A percentile compares a stretch with the other conserved stretches of the same genome.
These are phyloP conservation scores for Melanotaenia duboulayi DNA, from an alignment of 2,113 vertebrate genomes.

Conservation along the genomic window DNA sequence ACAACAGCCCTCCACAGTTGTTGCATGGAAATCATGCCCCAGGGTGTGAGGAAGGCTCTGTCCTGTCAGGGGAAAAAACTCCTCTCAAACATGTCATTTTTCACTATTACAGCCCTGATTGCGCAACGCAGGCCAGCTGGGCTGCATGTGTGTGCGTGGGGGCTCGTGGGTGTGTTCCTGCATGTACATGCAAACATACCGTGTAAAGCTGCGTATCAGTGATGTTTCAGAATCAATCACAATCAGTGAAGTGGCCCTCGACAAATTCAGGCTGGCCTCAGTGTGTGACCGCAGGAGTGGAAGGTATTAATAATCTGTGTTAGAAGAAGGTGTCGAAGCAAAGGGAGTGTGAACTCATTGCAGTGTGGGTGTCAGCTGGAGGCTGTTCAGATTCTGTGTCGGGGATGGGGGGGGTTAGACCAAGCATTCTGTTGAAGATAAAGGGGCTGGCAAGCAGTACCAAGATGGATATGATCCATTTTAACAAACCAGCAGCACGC, in stretches of 20 bases:
- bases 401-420: not conserved
- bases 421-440: not conserved
- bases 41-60: slow-evolving; percentile 57
- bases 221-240: slow-evolving; percentile 55
- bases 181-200: slow-evolving; percentile 7
- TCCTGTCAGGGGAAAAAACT: slow-evolving; percentile 54
- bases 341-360: slow-evolving; percentile 46
- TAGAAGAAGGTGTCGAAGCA: slow-evolving; percentile 55
- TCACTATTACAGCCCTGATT: slow-evolving; percentile 58
- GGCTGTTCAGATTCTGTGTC: slow-evolving; percentile 3
- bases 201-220: not conserved
- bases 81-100: slow-evolving; percentile 61
- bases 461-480: slow-evolving; percentile 14
- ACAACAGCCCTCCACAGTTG: slow-evolving; percentile 74
- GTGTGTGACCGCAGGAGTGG: slow-evolving; percentile 27
- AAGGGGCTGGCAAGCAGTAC: not conserved
- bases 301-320: slow-evolving; percentile 61
- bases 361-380: slow-evolving; percentile 30
- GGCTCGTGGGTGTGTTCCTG: slow-evolving; percentile 21
- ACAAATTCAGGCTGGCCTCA: slow-evolving; percentile 12
- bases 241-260: slow-evolving; percentile 43
- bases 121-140: slow-evolving; percentile 41
- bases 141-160: slow-evolving; percentile 10
- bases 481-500: not conserved
- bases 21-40: slow-evolving; percentile 72